These are phyloP conservation scores for Holocentrus rufus DNA, from an alignment of 2,797 vertebrate genomes.

Conservation along the genomic window DNA sequence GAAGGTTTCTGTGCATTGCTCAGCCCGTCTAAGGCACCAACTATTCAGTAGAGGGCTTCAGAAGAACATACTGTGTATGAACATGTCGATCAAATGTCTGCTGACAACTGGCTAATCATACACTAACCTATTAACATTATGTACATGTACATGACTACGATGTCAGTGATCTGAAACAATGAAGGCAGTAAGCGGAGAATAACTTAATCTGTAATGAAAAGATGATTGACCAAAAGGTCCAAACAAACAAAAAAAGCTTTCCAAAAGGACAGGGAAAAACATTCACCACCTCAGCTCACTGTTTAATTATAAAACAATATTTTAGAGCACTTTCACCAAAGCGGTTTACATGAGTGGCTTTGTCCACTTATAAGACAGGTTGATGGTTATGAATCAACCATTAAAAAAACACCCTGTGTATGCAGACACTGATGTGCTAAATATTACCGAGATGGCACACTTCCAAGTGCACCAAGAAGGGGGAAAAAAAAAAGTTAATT, in stretches of 20 bases:
- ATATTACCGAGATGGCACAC: conserved; percentile 52
- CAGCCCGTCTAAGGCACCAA: conserved; percentile 76
- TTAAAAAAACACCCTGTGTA: conserved; percentile 32
- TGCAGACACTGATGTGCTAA: conserved; percentile 55
- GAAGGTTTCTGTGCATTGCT: conserved; percentile 72
- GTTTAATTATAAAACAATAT: conserved; percentile 9
- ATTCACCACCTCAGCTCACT: conserved; percentile 54
- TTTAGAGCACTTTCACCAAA: conserved; percentile 40
- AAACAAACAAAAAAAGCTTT: conserved; percentile 16
- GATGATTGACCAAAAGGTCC: conserved; percentile 16
- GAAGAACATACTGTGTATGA: conserved; percentile 62
- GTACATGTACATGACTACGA: conserved; percentile 69
- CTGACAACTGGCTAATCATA: conserved; percentile 52
- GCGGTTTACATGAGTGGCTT: conserved; percentile 33
- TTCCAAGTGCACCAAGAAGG: conserved; percentile 44
- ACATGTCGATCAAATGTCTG: conserved; percentile 44
- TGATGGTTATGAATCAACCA: conserved; percentile 49
- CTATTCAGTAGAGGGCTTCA: conserved; percentile 70
- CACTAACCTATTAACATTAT: conserved; percentile 62
- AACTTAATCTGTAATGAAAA: conserved; percentile 64
- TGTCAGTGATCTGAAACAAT: conserved; percentile 47
- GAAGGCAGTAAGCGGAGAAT: conserved; percentile 47
- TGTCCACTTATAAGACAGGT: conserved; percentile 39
- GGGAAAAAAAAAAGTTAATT: conserved; percentile 64
- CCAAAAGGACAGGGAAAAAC: conserved; percentile 21